phyloP scores from a whole-genome alignment of 1,140 invertebrate species.

The Panulirus ornatus region DNA sequence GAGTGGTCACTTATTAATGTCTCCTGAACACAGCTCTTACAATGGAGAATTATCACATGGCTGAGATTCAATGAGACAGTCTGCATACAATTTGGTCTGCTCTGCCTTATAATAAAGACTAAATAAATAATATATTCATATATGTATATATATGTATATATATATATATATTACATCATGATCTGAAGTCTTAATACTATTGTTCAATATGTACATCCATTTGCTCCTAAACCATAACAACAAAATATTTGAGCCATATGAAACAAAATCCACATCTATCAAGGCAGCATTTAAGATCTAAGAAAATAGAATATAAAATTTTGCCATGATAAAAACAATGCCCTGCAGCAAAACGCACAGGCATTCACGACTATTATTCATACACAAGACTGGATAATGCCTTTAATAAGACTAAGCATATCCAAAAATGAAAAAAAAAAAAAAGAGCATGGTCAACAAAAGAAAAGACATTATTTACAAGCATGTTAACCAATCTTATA shows the following conservation, averaged over 20 bases:
- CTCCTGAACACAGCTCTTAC: conserved; percentile 39
- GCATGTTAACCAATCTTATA: neutral
- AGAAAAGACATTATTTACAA: conserved; percentile 49
- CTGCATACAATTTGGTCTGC: conserved; percentile 46
- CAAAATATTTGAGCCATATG: conserved; percentile 64
- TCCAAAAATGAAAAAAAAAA: conserved; percentile 21
- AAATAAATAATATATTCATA: conserved; percentile 65
- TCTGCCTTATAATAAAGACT: conserved; percentile 48
- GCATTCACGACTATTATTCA: conserved; percentile 27
- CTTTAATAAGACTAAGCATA: neutral
- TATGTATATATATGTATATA: too few relatives aligned
- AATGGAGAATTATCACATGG: conserved; percentile 66
- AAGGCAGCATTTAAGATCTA: conserved; percentile 47
- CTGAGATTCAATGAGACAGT: conserved; percentile 60
- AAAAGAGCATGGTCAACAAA: conserved; percentile 1
- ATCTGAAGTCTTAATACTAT: conserved; percentile 59
- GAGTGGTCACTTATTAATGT: neutral
- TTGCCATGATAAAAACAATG: conserved; percentile 60
- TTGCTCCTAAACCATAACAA: conserved; percentile 63
- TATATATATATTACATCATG: conserved; percentile 67
- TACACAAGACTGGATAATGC: conserved; percentile 43
- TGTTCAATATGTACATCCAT: conserved; percentile 63
- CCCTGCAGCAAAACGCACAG: conserved; percentile 47
- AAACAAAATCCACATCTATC: conserved; percentile 64
- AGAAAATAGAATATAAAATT: conserved; percentile 68